Conservation (phyloP, 2,797 vertebrate genomes). For the Clarias laeviceps region DNA sequence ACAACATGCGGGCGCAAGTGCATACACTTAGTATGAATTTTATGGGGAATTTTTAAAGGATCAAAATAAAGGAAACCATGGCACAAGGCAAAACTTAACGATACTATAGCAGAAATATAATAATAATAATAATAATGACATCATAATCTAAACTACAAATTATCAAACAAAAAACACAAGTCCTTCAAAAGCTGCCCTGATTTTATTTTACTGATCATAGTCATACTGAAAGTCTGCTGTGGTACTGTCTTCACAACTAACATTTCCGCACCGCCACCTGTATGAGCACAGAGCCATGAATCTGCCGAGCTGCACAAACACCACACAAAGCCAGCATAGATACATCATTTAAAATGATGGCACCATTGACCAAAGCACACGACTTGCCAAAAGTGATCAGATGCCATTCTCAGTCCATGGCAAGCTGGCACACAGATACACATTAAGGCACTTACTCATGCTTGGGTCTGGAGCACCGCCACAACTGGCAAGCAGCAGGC, state of each 20-base stretch:
- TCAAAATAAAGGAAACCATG: background rate
- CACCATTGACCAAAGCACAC: background rate
- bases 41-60: background rate
- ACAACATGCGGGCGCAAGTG: background rate
- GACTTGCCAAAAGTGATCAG: slow-evolving; percentile 4
- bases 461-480: background rate
- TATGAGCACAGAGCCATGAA: background rate
- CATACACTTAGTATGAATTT: background rate
- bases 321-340: background rate
- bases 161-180: background rate
- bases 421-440: background rate
- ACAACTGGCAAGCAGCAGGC: background rate
- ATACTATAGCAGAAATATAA: background rate
- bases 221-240: background rate
- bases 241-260: background rate
- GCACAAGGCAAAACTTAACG: background rate
- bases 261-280: background rate
- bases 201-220: background rate
- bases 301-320: background rate
- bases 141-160: background rate
- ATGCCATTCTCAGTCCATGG: background rate
- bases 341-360: background rate
- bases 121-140: background rate
- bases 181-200: background rate
- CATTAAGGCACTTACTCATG: background rate